Base-by-base conservation (phyloP, 2,797 vertebrate genomes). In the Onychomys leucogaster region DNA sequence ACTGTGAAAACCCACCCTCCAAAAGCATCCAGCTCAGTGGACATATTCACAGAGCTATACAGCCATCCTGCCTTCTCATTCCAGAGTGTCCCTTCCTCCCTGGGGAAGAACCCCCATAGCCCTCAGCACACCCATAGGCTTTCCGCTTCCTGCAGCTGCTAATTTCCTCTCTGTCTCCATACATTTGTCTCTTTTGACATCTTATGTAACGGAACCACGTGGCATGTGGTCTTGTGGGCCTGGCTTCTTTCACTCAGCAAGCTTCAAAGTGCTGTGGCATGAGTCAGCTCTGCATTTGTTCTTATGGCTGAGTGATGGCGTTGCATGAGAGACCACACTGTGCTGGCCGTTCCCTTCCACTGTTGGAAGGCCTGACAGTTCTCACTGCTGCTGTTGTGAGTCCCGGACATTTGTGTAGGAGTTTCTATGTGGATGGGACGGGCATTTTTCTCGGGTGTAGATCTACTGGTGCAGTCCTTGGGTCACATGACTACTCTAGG, bases 251-350 rank as follows among this genome's bases (percentile, higher is more conserved):
- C 37, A 23, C 34, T 57, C 8, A 43, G 63, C 27, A 3, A 19
- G 4, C 27, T 69, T n/a, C 94, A 25, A 23, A 67, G 63, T 32
- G 23, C 2, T 2, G 10, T 4, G 5, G 29, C 19, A 1, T 37
- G n/a, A n/a, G 61, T 61, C 37, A 29, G 57, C 29, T 6, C 69
- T 19, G 52, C 25, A 0, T 23, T 6, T 61, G 63, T 43, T 19
- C 59, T 7, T 34, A 29, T 3, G 49, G n/a, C 41, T 63, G 21
- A 49, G 5, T 9, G 1, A n/a, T 5, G 2, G 4, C 6, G 7
- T 1, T 6, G 32, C 52, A 3, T 61, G 5, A 41, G 2, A 2
- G 37, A 23, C 59, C 11, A 5, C 37, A 0, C 19, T 0, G 2
- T 12, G 49, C 43, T 61, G 27, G 6, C 14, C 9, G 5, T 0